A percentile compares a stretch with the other conserved stretches of the same genome.
phyloP scores from a whole-genome alignment of 2,888 invertebrate genomes.

The Phasia obesa region DNA sequence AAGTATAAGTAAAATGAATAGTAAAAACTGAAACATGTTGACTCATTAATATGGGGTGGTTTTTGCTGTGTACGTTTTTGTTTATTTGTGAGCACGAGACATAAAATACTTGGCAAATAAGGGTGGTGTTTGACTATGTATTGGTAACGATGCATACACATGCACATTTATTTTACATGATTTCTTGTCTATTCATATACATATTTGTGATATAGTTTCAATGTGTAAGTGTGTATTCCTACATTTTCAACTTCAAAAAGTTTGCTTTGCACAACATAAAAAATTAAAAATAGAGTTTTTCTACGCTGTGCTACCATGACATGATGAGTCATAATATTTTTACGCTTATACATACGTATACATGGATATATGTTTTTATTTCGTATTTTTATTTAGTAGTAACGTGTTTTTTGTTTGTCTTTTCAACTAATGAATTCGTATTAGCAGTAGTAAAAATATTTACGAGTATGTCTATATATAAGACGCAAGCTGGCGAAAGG shows the following conservation, averaged over 20 bases:
- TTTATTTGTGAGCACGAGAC: slow-evolving; percentile 5
- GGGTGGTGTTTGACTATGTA: slow-evolving; percentile 48
- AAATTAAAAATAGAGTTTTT: slow-evolving; percentile 30
- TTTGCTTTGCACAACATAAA: slow-evolving; percentile 23
- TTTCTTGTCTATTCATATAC: background rate
- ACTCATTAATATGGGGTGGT: slow-evolving; percentile 69
- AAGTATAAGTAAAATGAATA: slow-evolving; percentile 23
- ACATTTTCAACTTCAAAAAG: slow-evolving; percentile 39
- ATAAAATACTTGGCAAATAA: slow-evolving; percentile 30
- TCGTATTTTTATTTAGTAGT: background rate
- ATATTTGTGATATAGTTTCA: background rate
- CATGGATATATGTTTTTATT: background rate
- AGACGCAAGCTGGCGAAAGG: no score
- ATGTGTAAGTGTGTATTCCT: background rate
- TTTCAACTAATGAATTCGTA: background rate
- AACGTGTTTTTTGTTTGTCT: background rate
- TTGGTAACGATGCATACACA: background rate
- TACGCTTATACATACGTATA: background rate
- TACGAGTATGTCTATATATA: slow-evolving; percentile 6
- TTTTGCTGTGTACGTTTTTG: slow-evolving; percentile 48
- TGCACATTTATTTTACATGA: background rate
- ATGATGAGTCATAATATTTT: slow-evolving; percentile 56
- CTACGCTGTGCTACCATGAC: background rate
- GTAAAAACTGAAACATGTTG: slow-evolving; percentile 58
- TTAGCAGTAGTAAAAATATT: slow-evolving; percentile 31